phyloP scores from a whole-genome alignment of 2,113 vertebrate genomes.

The Scomber colias region DNA sequence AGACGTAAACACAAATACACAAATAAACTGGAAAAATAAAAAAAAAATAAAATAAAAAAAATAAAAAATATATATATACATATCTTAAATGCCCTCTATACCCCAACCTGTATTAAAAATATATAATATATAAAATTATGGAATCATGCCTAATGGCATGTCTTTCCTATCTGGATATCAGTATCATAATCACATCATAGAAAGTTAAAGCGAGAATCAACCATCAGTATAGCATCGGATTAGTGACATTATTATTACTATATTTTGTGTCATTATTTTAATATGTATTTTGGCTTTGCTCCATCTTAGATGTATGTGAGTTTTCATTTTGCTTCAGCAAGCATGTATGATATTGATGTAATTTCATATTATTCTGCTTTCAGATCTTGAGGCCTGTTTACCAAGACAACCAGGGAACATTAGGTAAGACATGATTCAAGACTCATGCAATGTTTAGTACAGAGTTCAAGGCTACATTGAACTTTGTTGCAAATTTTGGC shows the following conservation, averaged over 20 bases:
- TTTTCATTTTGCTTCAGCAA: conserved; percentile 5
- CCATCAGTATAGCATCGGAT: background rate
- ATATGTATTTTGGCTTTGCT: background rate
- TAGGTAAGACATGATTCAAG: conserved; percentile 83
- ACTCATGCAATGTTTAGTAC: background rate
- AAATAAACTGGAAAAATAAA: too few species aligned
- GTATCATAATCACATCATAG: background rate
- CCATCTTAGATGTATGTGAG: background rate
- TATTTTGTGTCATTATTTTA: background rate
- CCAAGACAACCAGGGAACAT: conserved; percentile 86
- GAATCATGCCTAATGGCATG: background rate
- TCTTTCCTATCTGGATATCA: background rate
- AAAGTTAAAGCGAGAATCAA: background rate
- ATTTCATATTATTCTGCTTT: conserved; percentile 57
- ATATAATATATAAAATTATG: too few species aligned
- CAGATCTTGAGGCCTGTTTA: conserved; percentile 92
- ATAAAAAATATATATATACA: too few species aligned
- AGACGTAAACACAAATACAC: background rate
- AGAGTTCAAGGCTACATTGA: background rate
- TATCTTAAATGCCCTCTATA: too few species aligned
- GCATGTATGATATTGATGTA: conserved; percentile 19
- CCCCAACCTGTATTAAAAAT: too few species aligned
- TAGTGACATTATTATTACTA: background rate
- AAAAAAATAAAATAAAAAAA: too few species aligned
- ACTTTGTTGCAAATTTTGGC: background rate